phyloP scores from a whole-genome alignment of 1,140 invertebrate genomes.

The Helicoverpa armigera region DNA sequence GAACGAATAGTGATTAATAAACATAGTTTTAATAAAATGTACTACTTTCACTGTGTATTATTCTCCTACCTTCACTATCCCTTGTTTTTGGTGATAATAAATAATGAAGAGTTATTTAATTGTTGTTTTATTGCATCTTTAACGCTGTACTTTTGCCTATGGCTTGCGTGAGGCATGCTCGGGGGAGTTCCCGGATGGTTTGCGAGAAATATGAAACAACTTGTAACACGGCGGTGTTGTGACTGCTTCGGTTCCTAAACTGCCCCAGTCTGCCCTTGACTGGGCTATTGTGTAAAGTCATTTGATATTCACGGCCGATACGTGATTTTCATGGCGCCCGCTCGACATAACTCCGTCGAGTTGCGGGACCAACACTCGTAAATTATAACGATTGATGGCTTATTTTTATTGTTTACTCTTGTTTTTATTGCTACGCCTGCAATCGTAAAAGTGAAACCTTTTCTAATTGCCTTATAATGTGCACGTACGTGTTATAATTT shows the following conservation, averaged over 20 bases:
- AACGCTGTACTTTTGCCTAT: constrained; percentile 56
- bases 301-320: constrained; percentile 42
- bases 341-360: constrained; percentile 24
- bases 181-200: constrained; percentile 4
- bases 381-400: constrained; percentile 39
- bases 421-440: constrained; percentile 30
- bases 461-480: not conserved
- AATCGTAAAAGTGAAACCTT: constrained; percentile 28
- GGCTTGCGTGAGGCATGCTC: constrained; percentile 48
- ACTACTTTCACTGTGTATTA: constrained; percentile 71
- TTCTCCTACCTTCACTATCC: constrained; percentile 65
- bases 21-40: constrained; percentile 68
- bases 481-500: not conserved
- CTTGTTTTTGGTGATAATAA: constrained; percentile 67
- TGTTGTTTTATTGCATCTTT: constrained; percentile 79
- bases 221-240: not conserved
- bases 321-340: constrained; percentile 4
- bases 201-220: constrained; percentile 40
- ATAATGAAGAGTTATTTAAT: constrained; percentile 67
- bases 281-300: constrained; percentile 29
- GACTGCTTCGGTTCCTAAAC: not conserved
- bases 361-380: constrained; percentile 13
- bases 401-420: constrained; percentile 14
- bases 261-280: constrained; percentile 11
- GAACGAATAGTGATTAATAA: constrained; percentile 33